Conservation (phyloP, 2,113 vertebrate species). For the Cyprinodon variegatus region DNA sequence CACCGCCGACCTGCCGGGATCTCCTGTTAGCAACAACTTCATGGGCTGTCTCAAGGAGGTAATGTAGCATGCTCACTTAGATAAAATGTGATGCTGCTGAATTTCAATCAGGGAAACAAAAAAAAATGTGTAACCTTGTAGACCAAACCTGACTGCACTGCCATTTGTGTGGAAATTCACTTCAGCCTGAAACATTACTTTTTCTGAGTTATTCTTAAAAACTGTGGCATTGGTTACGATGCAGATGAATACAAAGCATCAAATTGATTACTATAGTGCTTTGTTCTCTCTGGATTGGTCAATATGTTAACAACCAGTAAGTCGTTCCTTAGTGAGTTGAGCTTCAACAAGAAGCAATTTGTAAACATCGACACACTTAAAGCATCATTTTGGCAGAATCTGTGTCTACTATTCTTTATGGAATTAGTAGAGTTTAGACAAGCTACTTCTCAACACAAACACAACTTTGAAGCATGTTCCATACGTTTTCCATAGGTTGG, state of each 20-base stretch:
- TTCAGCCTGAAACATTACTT: background rate
- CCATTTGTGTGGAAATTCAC: background rate
- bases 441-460: no score
- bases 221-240: background rate
- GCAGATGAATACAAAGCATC: background rate
- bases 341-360: no score
- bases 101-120: background rate
- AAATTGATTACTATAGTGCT: background rate
- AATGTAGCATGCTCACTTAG: conserved; percentile 7
- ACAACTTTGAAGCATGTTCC: no score
- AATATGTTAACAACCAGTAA: no score
- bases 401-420: no score
- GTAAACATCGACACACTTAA: no score
- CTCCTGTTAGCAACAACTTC: conserved; percentile 99
- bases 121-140: background rate
- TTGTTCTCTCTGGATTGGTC: background rate
- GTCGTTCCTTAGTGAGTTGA: no score
- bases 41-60: conserved; percentile 99
- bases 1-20: conserved; percentile 95
- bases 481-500: no score
- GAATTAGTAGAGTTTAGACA: no score
- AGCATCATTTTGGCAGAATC: no score
- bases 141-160: background rate
- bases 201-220: background rate
- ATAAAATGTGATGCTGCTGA: background rate